phyloP scores from a whole-genome alignment of 2,888 invertebrate genomes.

The Noctuana brunneofusca region DNA sequence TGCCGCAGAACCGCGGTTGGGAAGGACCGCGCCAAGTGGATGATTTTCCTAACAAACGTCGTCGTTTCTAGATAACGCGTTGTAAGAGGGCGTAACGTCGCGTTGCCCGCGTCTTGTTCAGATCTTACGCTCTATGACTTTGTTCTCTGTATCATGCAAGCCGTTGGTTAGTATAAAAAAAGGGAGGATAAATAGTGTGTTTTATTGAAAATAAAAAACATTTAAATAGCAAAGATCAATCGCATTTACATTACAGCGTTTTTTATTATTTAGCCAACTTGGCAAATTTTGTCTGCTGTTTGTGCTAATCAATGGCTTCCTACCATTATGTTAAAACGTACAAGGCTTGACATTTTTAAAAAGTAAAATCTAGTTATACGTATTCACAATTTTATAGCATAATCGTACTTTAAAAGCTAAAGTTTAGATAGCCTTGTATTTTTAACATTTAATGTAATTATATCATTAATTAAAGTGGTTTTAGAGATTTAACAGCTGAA shows the following conservation, averaged over 20 bases:
- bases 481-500: conserved; percentile 24
- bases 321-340: conserved; percentile 17
- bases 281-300: conserved; percentile 25
- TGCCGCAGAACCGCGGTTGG: conserved; percentile 81
- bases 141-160: conserved; percentile 11
- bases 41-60: conserved; percentile 86
- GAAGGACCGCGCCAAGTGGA: conserved; percentile 82
- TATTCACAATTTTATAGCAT: conserved; percentile 17
- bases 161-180: conserved; percentile 36
- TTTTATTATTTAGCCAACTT: conserved; percentile 4
- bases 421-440: conserved; percentile 15
- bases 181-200: neutral
- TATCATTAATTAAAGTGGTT: conserved; percentile 3
- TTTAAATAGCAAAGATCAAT: neutral
- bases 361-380: neutral
- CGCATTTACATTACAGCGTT: neutral
- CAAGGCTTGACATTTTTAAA: conserved; percentile 17
- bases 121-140: conserved; percentile 3
- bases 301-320: conserved; percentile 35
- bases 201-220: no score
- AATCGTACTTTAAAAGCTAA: conserved; percentile 5
- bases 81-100: conserved; percentile 9
- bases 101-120: conserved; percentile 9
- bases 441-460: conserved; percentile 14
- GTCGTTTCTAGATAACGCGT: conserved; percentile 79